phyloP scores from a whole-genome alignment of 2,113 vertebrate genomes.

The Mellivora capensis region DNA sequence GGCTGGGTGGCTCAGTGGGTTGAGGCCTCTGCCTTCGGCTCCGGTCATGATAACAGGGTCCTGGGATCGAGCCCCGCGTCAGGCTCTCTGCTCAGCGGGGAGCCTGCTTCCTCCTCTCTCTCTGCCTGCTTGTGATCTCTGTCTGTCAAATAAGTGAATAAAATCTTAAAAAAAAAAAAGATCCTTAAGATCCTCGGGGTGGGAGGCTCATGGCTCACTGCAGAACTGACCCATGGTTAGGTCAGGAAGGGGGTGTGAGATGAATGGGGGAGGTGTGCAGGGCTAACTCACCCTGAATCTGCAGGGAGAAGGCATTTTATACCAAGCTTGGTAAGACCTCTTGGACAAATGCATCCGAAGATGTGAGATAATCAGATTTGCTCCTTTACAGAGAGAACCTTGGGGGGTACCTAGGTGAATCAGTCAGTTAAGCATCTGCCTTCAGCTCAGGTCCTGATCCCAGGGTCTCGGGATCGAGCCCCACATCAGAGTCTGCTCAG shows the following conservation, averaged over 20 bases:
- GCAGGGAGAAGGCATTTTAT: neutral
- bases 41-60: too few relatives aligned
- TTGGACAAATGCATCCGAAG: neutral
- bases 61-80: too few relatives aligned
- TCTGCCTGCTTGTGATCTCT: too few relatives aligned
- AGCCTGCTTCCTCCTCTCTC: too few relatives aligned
- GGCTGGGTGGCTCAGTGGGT: too few relatives aligned
- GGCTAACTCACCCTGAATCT: neutral
- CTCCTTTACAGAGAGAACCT: neutral
- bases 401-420: neutral
- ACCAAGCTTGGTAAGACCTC: neutral
- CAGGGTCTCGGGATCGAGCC: neutral
- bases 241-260: neutral
- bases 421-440: neutral
- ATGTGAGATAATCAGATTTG: neutral
- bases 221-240: neutral
- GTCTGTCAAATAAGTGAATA: too few relatives aligned
- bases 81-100: too few relatives aligned
- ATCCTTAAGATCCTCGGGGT: neutral
- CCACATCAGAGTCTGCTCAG: neutral
- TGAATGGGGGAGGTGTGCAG: neutral
- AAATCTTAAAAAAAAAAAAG: too few relatives aligned
- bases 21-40: too few relatives aligned
- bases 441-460: neutral
- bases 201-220: neutral